Evolutionary conservation across 1,140 invertebrate species (phyloP).

Genomic region (Drosophila subpulchrella): DNA sequence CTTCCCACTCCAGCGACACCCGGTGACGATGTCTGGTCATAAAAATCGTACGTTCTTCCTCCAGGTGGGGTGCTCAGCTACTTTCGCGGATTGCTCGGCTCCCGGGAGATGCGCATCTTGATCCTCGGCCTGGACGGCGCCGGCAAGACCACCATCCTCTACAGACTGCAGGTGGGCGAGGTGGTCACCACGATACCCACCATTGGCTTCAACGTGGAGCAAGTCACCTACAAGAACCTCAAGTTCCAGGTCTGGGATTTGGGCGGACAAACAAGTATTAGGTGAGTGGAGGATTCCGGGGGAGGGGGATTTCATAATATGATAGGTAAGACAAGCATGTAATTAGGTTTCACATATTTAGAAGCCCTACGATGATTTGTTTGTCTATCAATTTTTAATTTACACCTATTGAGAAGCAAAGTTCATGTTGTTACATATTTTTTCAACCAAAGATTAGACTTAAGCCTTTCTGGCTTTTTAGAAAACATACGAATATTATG

Average conservation of each 20-base stretch:
- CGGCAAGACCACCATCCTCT: constrained; percentile 99
- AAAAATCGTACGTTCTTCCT: constrained; percentile 67
- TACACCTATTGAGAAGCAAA: too few relatives aligned
- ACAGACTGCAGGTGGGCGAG: constrained; percentile 99
- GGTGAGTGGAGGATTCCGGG: constrained; percentile 35
- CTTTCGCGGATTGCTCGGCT: constrained; percentile 96
- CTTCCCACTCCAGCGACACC: background rate
- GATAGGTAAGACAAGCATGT: too few relatives aligned
- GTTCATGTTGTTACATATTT: too few relatives aligned
- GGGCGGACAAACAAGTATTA: constrained; percentile 97
- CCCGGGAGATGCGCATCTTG: constrained; percentile 98
- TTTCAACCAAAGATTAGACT: too few relatives aligned
- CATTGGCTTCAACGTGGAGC: constrained; percentile 99
- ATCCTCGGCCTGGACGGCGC: constrained; percentile 99
- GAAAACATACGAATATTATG: too few relatives aligned
- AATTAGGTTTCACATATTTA: too few relatives aligned
- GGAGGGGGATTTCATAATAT: too few relatives aligned
- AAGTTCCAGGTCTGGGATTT: constrained; percentile 99
- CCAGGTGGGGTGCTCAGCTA: constrained; percentile 97
- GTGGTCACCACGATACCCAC: constrained; percentile 99
- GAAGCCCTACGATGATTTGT: too few relatives aligned
- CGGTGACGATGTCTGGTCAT: constrained; percentile 54
- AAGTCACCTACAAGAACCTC: constrained; percentile 98
- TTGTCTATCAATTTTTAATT: too few relatives aligned
- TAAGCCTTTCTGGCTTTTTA: too few relatives aligned